These are phyloP conservation scores for Macroteleia sp. DNA, from an alignment of 2,888 invertebrate species.

Conservation along the genomic window DNA sequence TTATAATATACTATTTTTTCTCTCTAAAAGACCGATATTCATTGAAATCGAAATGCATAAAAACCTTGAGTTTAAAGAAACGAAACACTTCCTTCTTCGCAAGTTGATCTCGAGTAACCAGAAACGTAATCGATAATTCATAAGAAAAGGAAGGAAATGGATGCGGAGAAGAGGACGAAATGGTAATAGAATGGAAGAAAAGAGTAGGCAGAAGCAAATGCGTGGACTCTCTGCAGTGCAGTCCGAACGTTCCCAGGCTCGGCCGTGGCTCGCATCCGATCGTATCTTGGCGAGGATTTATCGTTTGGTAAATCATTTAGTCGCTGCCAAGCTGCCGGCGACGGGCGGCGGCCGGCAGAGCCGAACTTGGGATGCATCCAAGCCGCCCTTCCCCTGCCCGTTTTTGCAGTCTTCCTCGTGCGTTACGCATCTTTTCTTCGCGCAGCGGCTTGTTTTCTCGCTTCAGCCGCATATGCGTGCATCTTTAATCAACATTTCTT, in stretches of 20 bases:
- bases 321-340: constrained; percentile 82
- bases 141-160: constrained; percentile 57
- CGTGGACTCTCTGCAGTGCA: constrained; percentile 56
- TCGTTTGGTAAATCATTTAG: constrained; percentile 84
- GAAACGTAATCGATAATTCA: constrained; percentile 48
- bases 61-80: too few relatives aligned
- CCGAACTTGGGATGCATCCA: constrained; percentile 69
- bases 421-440: constrained; percentile 64
- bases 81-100: constrained; percentile 14
- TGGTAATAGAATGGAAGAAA: constrained; percentile 46
- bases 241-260: constrained; percentile 79
- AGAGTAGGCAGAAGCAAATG: constrained; percentile 69
- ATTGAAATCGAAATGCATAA: too few relatives aligned
- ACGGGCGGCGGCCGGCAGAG: constrained; percentile 72
- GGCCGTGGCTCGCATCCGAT: constrained; percentile 78
- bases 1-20: too few relatives aligned
- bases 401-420: constrained; percentile 67
- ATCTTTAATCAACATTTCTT: constrained; percentile 53
- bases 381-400: constrained; percentile 44
- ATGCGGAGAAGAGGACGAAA: constrained; percentile 44
- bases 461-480: constrained; percentile 20
- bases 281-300: constrained; percentile 82
- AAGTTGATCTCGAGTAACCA: background rate
- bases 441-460: constrained; percentile 56
- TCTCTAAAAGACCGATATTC: too few relatives aligned